phyloP scores from a whole-genome alignment of 2,113 vertebrate species.

The Struthidea cinerea region DNA sequence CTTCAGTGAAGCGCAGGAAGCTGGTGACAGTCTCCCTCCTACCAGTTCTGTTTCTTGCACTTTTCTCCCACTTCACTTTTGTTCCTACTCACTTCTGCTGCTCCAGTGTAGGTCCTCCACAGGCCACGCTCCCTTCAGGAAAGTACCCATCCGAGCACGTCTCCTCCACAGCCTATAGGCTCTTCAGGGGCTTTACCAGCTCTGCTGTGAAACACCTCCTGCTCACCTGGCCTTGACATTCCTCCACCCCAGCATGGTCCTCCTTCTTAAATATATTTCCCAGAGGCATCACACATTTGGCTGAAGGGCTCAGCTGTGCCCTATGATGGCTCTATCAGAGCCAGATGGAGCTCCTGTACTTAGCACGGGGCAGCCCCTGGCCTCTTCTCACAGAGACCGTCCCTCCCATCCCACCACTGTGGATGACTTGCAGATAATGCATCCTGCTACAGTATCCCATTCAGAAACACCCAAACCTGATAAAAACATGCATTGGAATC shows the following conservation, averaged over 20 bases:
- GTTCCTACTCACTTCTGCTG: not conserved
- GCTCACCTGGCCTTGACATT: no score
- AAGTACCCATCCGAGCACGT: accelerated
- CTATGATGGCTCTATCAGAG: no score
- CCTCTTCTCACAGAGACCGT: not conserved
- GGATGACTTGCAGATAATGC: not conserved
- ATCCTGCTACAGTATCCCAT: not conserved
- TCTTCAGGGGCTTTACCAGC: accelerated
- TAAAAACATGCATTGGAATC: not conserved
- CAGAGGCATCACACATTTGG: not conserved
- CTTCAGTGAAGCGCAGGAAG: not conserved
- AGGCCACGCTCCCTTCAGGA: not conserved
- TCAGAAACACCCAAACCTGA: not conserved
- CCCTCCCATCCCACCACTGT: not conserved
- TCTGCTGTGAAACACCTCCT: not conserved
- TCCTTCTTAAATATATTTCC: not conserved
- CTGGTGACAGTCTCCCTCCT: not conserved
- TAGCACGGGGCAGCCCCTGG: not conserved
- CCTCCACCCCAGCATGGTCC: accelerated
- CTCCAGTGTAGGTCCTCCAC: not conserved
- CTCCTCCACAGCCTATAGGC: accelerated
- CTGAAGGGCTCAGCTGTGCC: not conserved
- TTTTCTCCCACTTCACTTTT: not conserved
- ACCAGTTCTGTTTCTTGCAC: not conserved
- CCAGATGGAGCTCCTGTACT: no score